phyloP scores from a whole-genome alignment of 2,888 invertebrate genomes.

The Euplagia quadripunctaria region DNA sequence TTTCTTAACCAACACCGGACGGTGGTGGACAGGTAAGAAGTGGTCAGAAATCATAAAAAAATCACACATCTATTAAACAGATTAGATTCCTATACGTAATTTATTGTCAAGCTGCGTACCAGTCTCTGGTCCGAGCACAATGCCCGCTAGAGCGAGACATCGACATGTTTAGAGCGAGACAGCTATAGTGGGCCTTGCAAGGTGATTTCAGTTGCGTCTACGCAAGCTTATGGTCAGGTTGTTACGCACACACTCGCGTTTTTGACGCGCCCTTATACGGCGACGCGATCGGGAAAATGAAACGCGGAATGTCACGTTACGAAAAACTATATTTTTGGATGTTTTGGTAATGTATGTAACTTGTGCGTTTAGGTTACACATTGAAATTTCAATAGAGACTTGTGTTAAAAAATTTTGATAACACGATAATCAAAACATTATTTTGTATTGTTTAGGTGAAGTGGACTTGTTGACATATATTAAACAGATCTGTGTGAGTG shows the following conservation, averaged over 20 bases:
- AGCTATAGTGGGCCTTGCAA: slow-evolving; percentile 85
- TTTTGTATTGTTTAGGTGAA: slow-evolving; percentile 48
- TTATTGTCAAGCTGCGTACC: slow-evolving; percentile 82
- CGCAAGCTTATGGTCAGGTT: slow-evolving; percentile 84
- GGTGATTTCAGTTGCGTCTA: slow-evolving; percentile 87
- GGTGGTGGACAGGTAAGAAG: too few relatives aligned
- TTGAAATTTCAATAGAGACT: slow-evolving; percentile 10
- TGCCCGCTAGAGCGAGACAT: slow-evolving; percentile 81
- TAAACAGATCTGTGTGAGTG: slow-evolving; percentile 50
- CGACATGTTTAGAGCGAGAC: slow-evolving; percentile 74
- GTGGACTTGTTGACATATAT: slow-evolving; percentile 53
- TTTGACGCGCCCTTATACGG: slow-evolving; percentile 56
- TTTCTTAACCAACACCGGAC: slow-evolving; percentile 16
- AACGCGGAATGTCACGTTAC: slow-evolving; percentile 55
- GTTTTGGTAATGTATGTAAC: slow-evolving; percentile 53
- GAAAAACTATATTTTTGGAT: slow-evolving; percentile 46
- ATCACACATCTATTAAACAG: slow-evolving; percentile 85
- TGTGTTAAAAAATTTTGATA: slow-evolving; percentile 22
- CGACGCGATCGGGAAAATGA: slow-evolving; percentile 71
- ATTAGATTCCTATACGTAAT: slow-evolving; percentile 87
- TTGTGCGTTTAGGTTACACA: slow-evolving; percentile 39
- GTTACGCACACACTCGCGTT: slow-evolving; percentile 76
- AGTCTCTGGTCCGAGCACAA: slow-evolving; percentile 77
- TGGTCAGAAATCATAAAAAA: slow-evolving; percentile 67
- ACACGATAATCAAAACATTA: slow-evolving; percentile 34